Evolutionary conservation across 2,113 vertebrate species (phyloP), one percentile per base, ranked within the genome.

Genomic region (Dicaeum eximium): DNA sequence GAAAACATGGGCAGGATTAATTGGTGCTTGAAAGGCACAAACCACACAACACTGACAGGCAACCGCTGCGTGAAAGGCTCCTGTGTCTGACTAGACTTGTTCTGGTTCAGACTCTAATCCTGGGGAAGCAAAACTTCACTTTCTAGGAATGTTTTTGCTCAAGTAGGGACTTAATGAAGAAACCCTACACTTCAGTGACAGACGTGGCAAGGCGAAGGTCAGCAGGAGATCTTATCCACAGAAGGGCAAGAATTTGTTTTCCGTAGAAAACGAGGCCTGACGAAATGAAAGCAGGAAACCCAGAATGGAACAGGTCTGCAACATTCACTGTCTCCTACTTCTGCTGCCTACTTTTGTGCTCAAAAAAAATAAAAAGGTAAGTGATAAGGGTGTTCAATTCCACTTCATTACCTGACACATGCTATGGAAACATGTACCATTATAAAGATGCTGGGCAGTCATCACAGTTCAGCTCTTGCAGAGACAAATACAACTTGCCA

Each of bases 141-240:
- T 97, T 95, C 86, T 72, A 93, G 89, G 84, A 92, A 91, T 85
- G 93, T 87, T 94, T 92, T 82, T 70, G 58, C 87, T 91, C 81
- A 77, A 61, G 78, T 80, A 77, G 45, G 21, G 80, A 88, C 57
- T 93, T 95, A 96, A 94, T 86, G 82, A 93, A 82, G 93, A 94
- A 97, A 97, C 23, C 14, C 45, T 91, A 95, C 54, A 92, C 87
- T 82, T 61, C 66, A 65, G 42, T n/a, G 51, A 84, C 62, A 67
- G 62, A 85, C 42, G 21, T 2, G 0, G 62, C 2, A 4, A 38
- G 62, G 70, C n/a, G 8, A 23, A 92, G 50, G n/a, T 72, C 45
- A 70, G 62, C 24, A 78, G 47, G 30, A 88, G 61, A 75, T 53
- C 45, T 85, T 72, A 84, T 35, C 47, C 84, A 57, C 57, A 82